phyloP scores from a whole-genome alignment of 2,888 invertebrate genomes.

The Drosophila macrospina region DNA sequence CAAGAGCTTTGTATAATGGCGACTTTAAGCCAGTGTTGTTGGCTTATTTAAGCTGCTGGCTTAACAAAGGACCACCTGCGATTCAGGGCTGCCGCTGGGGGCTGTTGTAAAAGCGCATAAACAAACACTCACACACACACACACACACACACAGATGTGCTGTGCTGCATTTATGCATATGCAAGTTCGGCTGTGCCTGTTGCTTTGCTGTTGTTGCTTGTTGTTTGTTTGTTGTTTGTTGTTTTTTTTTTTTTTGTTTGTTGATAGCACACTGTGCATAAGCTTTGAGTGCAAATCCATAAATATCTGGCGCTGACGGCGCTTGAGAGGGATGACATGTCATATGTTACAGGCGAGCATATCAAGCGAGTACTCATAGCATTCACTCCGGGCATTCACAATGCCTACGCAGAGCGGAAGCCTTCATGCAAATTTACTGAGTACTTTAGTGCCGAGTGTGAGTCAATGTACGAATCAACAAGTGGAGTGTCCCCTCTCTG shows the following conservation, averaged over 20 bases:
- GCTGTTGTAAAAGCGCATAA: conserved; percentile 17
- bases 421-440: conserved; percentile 41
- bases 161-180: conserved; percentile 7
- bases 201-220: conserved; percentile 19
- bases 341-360: conserved; percentile 17
- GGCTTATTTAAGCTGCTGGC: conserved; percentile 20
- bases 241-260: conserved; percentile 17
- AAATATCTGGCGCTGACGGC: conserved; percentile 62
- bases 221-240: neutral
- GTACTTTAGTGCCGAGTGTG: conserved; percentile 2
- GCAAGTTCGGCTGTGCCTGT: conserved; percentile 13
- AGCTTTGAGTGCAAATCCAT: conserved; percentile 54
- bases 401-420: conserved; percentile 21
- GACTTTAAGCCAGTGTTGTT: conserved; percentile 28
- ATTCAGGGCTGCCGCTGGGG: conserved; percentile 5
- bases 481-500: conserved; percentile 34
- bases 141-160: neutral
- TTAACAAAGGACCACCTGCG: conserved; percentile 30
- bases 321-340: conserved; percentile 62
- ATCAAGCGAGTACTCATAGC: conserved; percentile 4
- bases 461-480: conserved; percentile 51
- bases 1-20: conserved; percentile 11
- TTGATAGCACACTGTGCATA: conserved; percentile 26
- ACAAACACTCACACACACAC: neutral
- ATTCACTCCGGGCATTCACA: conserved; percentile 9